Evolutionary conservation across 1,140 invertebrate species (phyloP).

Genomic region (Cyclina sinensis): DNA sequence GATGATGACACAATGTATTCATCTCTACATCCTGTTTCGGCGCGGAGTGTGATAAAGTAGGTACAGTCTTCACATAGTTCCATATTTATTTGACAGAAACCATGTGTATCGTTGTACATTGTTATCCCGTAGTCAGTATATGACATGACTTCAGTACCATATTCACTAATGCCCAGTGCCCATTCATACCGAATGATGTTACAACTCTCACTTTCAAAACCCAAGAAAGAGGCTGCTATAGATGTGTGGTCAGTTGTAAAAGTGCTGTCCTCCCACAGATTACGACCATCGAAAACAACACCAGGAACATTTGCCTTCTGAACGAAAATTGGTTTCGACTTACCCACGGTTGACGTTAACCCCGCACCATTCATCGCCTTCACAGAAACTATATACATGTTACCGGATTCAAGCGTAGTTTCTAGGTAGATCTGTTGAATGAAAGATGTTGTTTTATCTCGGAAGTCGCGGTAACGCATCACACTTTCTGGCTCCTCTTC

Average conservation of each 20-base stretch:
- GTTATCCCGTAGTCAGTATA: constrained; percentile 68
- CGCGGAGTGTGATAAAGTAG: constrained; percentile 67
- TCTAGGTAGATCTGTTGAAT: constrained; percentile 35
- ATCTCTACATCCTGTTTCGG: constrained; percentile 70
- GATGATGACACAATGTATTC: constrained; percentile 71
- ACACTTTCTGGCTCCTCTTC: background rate
- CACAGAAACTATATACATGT: constrained; percentile 63
- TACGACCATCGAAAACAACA: constrained; percentile 68
- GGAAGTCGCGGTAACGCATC: background rate
- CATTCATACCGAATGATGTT: constrained; percentile 73
- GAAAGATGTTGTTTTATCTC: background rate
- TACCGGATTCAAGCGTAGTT: background rate
- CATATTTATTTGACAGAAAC: constrained; percentile 56
- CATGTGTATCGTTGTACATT: constrained; percentile 48
- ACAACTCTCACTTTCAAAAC: constrained; percentile 73
- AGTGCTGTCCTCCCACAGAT: constrained; percentile 46
- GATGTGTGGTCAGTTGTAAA: constrained; percentile 58
- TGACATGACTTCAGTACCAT: constrained; percentile 31
- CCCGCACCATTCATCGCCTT: constrained; percentile 69
- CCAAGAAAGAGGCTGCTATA: constrained; percentile 67
- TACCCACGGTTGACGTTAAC: constrained; percentile 22
- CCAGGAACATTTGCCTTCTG: constrained; percentile 71
- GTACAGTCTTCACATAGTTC: constrained; percentile 54
- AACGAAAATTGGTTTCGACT: constrained; percentile 66
- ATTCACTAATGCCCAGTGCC: constrained; percentile 63